Evolutionary conservation across 53 echinoderm and acorn worm species (phyloP), one percentile per base, ranked within the genome.

Genomic region (Paracentrotus lividus): DNA sequence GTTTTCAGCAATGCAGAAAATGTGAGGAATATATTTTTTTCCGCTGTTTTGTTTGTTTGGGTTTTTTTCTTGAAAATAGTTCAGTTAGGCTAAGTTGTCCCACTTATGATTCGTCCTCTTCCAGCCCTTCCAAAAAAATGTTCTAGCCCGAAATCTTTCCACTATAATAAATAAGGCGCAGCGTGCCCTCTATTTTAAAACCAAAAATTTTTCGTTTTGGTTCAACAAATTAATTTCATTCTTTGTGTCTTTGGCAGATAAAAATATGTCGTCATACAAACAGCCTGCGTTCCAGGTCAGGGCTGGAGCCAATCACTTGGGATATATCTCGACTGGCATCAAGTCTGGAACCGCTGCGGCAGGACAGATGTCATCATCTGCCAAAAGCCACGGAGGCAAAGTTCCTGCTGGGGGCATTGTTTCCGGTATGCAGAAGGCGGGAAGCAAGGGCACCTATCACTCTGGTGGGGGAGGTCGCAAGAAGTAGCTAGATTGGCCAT

Each of bases 251-350:
- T 69, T 5, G 34, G 38, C 69, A 69, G 69, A 69, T 36, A 36
- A 14, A 36, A 86, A n/a, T 86, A 86, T 86, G 86, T 55, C 86
- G 21, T 55, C 24, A n/a, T n/a, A n/a, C 4, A 53, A 55, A 33
- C 78, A 78, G 45, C 24, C 6, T 1, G 10, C 36, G 2, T 53
- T 31, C 1, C 86, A 86, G 56, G 86, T 86, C 3, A 54, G 16
- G 16, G 86, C 86, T 34, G 86, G 86, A 86, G 86, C 56, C 56
- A 54, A 86, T 20, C 52, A 34, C 6, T 34, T 86, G 53, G 86
- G 56, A 14, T 86, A 86, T 56, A 20, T 15, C 4, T 21, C 86
- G 1, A 5, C 2, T 15, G 86, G 86, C 15, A 55, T 86, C 86
- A 31, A 29, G 18, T 29, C 56, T 33, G 86, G 56, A 4, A 86